Evolutionary conservation across 2,113 vertebrate genomes (phyloP).

Genomic region (Ranitomeya variabilis): DNA sequence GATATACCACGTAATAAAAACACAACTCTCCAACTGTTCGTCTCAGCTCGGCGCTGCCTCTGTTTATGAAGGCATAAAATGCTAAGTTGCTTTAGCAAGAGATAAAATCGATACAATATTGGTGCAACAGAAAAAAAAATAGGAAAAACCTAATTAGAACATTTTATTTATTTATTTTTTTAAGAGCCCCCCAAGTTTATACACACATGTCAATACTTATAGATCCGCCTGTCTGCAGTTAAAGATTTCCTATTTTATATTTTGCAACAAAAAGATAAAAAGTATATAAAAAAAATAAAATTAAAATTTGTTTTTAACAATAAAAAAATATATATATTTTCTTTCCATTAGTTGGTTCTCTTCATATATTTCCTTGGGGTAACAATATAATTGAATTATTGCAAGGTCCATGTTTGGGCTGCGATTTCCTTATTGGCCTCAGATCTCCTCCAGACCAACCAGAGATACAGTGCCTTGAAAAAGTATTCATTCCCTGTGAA

Average conservation of each 20-base stretch:
- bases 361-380: too few relatives aligned
- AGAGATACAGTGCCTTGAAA: too few relatives aligned
- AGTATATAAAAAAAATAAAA: not conserved
- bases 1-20: constrained; percentile 51
- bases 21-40: constrained; percentile 17
- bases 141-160: not conserved
- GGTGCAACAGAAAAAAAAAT: not conserved
- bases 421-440: too few relatives aligned
- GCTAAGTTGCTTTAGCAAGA: constrained; percentile 23
- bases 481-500: too few relatives aligned
- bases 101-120: constrained; percentile 39
- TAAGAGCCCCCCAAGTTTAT: not conserved
- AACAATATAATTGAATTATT: too few relatives aligned
- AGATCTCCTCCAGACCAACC: too few relatives aligned
- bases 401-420: too few relatives aligned
- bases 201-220: not conserved
- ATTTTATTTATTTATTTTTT: not conserved
- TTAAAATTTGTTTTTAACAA: too few relatives aligned
- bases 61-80: constrained; percentile 54
- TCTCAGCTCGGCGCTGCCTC: not conserved
- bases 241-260: too few relatives aligned
- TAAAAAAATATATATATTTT: too few relatives aligned
- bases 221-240: not conserved
- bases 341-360: too few relatives aligned
- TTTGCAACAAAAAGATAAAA: not conserved